Conservation (phyloP, 2,888 invertebrate genomes). For the Saturnia pavonia region DNA sequence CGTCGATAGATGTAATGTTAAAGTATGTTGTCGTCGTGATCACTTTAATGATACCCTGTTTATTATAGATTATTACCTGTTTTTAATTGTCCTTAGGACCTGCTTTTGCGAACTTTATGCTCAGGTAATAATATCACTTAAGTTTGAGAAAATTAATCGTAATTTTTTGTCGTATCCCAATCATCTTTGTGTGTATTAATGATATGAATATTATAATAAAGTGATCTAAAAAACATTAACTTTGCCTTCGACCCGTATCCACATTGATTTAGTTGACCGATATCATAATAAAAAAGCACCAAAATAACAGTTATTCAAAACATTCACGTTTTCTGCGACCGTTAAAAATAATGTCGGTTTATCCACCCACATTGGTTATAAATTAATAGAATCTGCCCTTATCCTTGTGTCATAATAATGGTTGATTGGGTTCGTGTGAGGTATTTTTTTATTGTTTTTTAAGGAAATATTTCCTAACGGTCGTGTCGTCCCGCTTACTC, state of each 20-base stretch:
- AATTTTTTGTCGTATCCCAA: not conserved
- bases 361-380: slow-evolving; percentile 81
- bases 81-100: not conserved
- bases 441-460: slow-evolving; percentile 77
- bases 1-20: too few relatives aligned
- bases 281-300: slow-evolving; percentile 65
- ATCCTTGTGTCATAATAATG: slow-evolving; percentile 75
- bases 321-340: slow-evolving; percentile 53
- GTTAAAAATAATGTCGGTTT: slow-evolving; percentile 74
- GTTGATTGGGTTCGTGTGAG: slow-evolving; percentile 77
- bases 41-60: not conserved
- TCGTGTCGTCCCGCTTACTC: slow-evolving; percentile 63
- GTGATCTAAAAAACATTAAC: not conserved
- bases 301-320: slow-evolving; percentile 66
- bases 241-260: slow-evolving; percentile 14
- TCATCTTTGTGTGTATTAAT: not conserved
- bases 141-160: not conserved
- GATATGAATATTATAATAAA: not conserved
- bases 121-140: not conserved
- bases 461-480: slow-evolving; percentile 58
- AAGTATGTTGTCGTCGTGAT: not conserved
- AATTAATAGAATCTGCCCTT: slow-evolving; percentile 80
- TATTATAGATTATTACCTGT: not conserved
- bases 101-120: not conserved
- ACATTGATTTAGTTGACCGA: slow-evolving; percentile 46